Evolutionary conservation across 2,888 invertebrate genomes (phyloP), one percentile per base, ranked within the genome.

Genomic region (Hyppa rectilinea): DNA sequence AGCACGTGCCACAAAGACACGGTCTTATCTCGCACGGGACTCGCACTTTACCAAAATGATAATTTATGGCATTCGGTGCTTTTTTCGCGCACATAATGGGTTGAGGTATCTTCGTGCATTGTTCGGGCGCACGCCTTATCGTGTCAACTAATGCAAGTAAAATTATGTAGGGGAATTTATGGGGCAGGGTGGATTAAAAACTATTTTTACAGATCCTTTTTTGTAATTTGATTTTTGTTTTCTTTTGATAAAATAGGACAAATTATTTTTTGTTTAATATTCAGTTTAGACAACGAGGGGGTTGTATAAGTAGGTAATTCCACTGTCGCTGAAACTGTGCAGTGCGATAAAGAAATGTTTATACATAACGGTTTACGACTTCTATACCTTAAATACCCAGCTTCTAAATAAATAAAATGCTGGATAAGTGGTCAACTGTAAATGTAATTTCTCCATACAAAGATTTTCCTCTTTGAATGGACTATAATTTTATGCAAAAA

Each of bases 11-110:
- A 78, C 86, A 80, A 74, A 74, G 78, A 71, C 82, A 87, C 84
- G 83, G 84, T 87, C 89, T 91, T 93, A 93, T 94, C 93, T 87
- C 85, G 31, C 31, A 62, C 68, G 62, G 78, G 80, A 81, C 86
- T 88, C 86, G 81, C 89, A 88, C 89, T 89, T 88, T 87, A 87
- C 81, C 86, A 83, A 86, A 90, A 90, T 90, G 87, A 88, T 86
- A 90, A 91, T 90, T 90, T 89, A 89, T 89, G 84, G 85, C 83
- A 83, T 85, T 86, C 38, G 23, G 20, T 52, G 84, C 83, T 89
- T 86, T 87, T 85, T 85, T 80, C 80, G 78, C 80, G 71, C 76
- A 81, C 72, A 79, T 81, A 87, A 87, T 84, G 85, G 87, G 82
- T 85, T 79, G 77, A 75, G 84, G 79, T 85, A 85, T 81, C 78